These are phyloP conservation scores for Orchestes rusci DNA, from an alignment of 2,888 invertebrate genomes.

Conservation along the genomic window DNA sequence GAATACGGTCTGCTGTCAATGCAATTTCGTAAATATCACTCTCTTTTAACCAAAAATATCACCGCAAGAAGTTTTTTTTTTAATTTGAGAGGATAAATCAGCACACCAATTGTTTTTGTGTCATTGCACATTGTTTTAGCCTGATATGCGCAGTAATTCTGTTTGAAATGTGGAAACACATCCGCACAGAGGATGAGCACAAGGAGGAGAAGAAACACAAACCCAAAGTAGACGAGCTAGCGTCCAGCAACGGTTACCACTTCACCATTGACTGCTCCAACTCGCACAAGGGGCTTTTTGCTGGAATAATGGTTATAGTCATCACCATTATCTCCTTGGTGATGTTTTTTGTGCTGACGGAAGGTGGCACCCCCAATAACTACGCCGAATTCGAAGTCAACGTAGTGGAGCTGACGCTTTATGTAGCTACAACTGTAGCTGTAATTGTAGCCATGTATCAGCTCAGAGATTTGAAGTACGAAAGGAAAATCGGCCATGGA, in stretches of 20 bases:
- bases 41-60: too few species aligned
- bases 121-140: too few species aligned
- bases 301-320: slow-evolving; percentile 52
- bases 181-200: slow-evolving; percentile 10
- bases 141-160: slow-evolving; percentile 92
- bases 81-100: too few species aligned
- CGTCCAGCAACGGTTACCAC: slow-evolving; percentile 36
- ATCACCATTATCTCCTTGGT: slow-evolving; percentile 75
- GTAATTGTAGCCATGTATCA: slow-evolving; percentile 84
- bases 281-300: slow-evolving; percentile 85
- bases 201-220: slow-evolving; percentile 11
- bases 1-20: too few species aligned
- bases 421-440: slow-evolving; percentile 78
- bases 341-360: slow-evolving; percentile 35
- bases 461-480: slow-evolving; percentile 77
- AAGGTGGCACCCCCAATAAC: slow-evolving; percentile 32
- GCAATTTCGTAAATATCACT: too few species aligned
- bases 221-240: slow-evolving; percentile 16
- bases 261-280: slow-evolving; percentile 88
- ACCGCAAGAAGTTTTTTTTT: too few species aligned
- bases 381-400: slow-evolving; percentile 85
- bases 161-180: slow-evolving; percentile 89
- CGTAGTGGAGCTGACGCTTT: slow-evolving; percentile 79
- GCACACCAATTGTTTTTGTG: too few species aligned
- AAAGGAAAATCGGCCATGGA: slow-evolving; percentile 47